Evolutionary conservation across 23 tunicate genomes (phyloP), one percentile per base, ranked within the genome.

Genomic region (Botrylloides violaceus): DNA sequence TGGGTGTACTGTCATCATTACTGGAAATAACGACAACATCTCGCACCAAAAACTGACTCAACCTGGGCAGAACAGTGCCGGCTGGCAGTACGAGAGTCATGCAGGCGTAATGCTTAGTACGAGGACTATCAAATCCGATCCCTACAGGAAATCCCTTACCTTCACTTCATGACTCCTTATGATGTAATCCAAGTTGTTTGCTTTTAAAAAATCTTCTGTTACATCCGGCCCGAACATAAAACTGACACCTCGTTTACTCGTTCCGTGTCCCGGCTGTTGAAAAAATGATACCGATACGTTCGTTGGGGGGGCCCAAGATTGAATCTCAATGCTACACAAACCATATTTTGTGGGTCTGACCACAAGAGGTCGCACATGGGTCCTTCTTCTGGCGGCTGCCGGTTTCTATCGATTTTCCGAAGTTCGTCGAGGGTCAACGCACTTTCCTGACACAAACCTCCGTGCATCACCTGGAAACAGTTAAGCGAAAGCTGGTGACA

Each of bases 151-250:
- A n/a, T n/a, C n/a, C n/a, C n/a, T 1, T 36, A 90, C 99, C 81
- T 95, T 95, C 26, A 87, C 95, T 82, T 95, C 99, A 58, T 95
- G 99, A 47, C 96, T 87, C 70, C 99, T 39, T 15, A 95, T 95
- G 26, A 95, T 79, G 50, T 95, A 95, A 61, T 95, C 99, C 32
- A 95, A 68, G 4, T 81, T 83, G 63, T 95, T 95, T 31, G 75
- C 64, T 39, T 82, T 78, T 29, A 81, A 50, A 64, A 95, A 95
- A 71, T 87, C 71, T 21, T 75, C 75, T 6, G 99, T 95, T 6
- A 95, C 71, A 34, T 95, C 99, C 3, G 99, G 99, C 15, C 99
- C 99, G 36, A 95, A 95, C 64, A 86, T 96, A 53, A 59, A 81
- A 49, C 91, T 82, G 58, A 89, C 89, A 1, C 99, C 99, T 39